Evolutionary conservation across 1,140 invertebrate genomes (phyloP).

Genomic region (Oedothorax gibbosus): DNA sequence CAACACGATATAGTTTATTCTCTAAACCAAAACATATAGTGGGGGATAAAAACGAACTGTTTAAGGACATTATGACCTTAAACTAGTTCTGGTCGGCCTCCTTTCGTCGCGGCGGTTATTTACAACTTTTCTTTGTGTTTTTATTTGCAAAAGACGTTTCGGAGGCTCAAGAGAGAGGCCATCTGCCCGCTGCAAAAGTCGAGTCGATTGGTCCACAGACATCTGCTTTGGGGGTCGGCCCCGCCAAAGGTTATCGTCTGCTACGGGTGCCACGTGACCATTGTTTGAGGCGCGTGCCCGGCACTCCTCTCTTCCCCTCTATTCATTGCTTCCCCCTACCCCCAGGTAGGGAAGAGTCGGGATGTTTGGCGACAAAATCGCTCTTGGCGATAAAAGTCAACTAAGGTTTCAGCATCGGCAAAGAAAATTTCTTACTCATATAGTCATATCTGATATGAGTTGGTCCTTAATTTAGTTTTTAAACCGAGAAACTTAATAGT

Average conservation of each 20-base stretch:
- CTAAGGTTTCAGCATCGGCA: too few species aligned
- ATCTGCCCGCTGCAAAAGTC: slow-evolving; percentile 1
- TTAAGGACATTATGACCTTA: not conserved
- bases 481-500: too few species aligned
- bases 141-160: slow-evolving; percentile 1
- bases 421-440: too few species aligned
- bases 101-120: slow-evolving; percentile 3
- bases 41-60: too few species aligned
- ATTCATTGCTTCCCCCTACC: not conserved
- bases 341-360: not conserved
- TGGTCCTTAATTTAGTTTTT: too few species aligned
- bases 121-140: slow-evolving; percentile 1
- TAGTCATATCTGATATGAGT: too few species aligned
- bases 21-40: too few species aligned
- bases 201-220: slow-evolving; percentile 31
- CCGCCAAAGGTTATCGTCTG: slow-evolving; percentile 19
- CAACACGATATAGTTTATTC: too few species aligned
- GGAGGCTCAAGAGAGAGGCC: slow-evolving; percentile 6
- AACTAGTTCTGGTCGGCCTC: slow-evolving; percentile 11
- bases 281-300: slow-evolving; percentile 36
- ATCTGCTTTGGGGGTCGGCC: slow-evolving; percentile 17
- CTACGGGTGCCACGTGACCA: slow-evolving; percentile 39
- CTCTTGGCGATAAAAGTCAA: too few species aligned
- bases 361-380: too few species aligned
- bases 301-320: not conserved